Evolutionary conservation across 1,140 invertebrate genomes (phyloP).

Genomic region (Pseudomyrmex flavicornis): DNA sequence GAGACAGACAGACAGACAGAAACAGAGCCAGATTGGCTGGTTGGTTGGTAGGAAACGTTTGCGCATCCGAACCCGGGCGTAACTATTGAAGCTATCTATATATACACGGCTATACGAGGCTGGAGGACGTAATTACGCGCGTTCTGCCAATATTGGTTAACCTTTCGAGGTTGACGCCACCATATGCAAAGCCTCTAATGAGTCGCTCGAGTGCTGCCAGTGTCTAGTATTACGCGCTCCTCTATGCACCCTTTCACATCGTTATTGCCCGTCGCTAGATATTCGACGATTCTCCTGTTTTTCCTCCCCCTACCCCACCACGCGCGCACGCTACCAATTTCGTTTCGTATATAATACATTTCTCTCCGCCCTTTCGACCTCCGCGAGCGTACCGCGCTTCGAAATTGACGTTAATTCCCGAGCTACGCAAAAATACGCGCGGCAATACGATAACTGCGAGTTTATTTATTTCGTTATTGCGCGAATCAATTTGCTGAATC

Average conservation of each 20-base stretch:
- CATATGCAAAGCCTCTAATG: constrained; percentile 85
- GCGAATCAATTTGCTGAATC: constrained; percentile 31
- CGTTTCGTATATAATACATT: constrained; percentile 32
- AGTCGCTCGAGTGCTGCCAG: constrained; percentile 82
- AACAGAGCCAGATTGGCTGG: constrained; percentile 57
- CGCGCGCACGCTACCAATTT: constrained; percentile 5
- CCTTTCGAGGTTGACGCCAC: constrained; percentile 85
- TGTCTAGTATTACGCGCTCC: constrained; percentile 78
- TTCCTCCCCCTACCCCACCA: constrained; percentile 2
- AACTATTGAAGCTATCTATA: constrained; percentile 72
- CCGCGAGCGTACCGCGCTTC: constrained; percentile 23
- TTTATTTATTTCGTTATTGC: constrained; percentile 27
- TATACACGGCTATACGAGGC: constrained; percentile 65
- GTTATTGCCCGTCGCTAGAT: constrained; percentile 77
- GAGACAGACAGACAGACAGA: not conserved
- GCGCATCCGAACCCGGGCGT: constrained; percentile 74
- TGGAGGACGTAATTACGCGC: constrained; percentile 83
- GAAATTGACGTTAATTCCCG: constrained; percentile 54
- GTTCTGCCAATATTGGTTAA: constrained; percentile 85
- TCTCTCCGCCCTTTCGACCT: constrained; percentile 61
- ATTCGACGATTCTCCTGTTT: constrained; percentile 58
- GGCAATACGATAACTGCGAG: constrained; percentile 6
- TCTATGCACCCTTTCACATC: constrained; percentile 77
- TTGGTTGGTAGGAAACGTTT: constrained; percentile 73
- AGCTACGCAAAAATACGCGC: constrained; percentile 1